Evolutionary conservation across 2,797 vertebrate species (phyloP), one percentile per base, ranked within the genome.

Genomic region (Anableps anableps): DNA sequence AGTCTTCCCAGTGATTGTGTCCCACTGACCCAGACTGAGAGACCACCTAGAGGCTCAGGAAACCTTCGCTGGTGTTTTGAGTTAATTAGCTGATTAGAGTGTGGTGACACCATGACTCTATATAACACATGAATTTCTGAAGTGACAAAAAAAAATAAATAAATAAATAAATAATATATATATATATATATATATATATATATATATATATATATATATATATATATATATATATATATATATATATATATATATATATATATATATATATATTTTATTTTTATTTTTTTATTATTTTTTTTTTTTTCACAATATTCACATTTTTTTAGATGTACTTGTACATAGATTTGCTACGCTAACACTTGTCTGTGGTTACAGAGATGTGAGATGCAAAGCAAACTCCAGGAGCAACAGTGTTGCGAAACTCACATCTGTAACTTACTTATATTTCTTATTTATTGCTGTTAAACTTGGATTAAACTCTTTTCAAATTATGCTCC

Each of bases 321-420:
- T 41, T 23, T 41, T 68, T 23, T 68, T 68, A 68, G 34, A 38
- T 38, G 34, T 72, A 31, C 45, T 17, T 36, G 19, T 36, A 14
- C 50, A 13, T 53, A 23, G 36, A 34, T 50, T n/a, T 74, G 47
- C 74, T 86, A 70, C 73, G 80, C 36, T 78, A 47, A n/a, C 68
- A 36, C 5, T 71, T 41, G 23, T 76, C 1, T 3, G 2, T 75
- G 72, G 51, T 31, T 1, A 1, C 43, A 71, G 19, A 75, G 47
- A 50, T 81, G 66, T 79, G 31, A 81, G 47, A 80, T 80, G 76
- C 80, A 80, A 29, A 84, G 36, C 74, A 75, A n/a, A 81, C 11
- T 66, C 1, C 47, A 53, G 11, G 29, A 34, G 29, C 26, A 19
- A 10, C 16, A 14, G 26, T 36, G 7, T 64, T 13, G 2, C 55